Conservation (phyloP, 1,140 invertebrate species). For the Cardiocondyla obscurior region DNA sequence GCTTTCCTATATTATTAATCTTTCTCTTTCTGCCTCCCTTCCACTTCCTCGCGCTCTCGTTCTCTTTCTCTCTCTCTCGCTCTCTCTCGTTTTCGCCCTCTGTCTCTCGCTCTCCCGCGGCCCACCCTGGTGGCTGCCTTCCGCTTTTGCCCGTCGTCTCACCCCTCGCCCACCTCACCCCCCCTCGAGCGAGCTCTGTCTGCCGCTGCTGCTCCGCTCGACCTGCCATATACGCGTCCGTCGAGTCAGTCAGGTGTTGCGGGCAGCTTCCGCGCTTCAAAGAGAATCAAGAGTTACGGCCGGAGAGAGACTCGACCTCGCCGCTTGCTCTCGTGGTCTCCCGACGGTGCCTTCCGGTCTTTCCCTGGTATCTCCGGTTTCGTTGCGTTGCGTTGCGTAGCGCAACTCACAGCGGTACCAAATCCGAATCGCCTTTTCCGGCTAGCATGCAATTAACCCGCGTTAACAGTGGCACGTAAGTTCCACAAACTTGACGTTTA, state of each 20-base stretch:
- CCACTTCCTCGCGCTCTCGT: slow-evolving; percentile 35
- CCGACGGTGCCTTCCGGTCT: slow-evolving; percentile 17
- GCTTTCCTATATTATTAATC: slow-evolving; percentile 84
- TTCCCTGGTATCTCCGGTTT: slow-evolving; percentile 3
- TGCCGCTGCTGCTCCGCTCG: slow-evolving; percentile 54
- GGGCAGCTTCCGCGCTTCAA: slow-evolving; percentile 75
- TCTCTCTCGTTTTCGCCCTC: slow-evolving; percentile 5
- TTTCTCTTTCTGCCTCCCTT: slow-evolving; percentile 73
- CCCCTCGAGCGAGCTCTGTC: slow-evolving; percentile 24
- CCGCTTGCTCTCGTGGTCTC: not conserved
- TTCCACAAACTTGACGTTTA: not conserved
- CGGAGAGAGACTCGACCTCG: slow-evolving; percentile 44
- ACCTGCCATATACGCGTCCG: slow-evolving; percentile 70
- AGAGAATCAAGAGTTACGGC: slow-evolving; percentile 74
- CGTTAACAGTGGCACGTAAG: not conserved
- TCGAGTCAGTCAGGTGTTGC: slow-evolving; percentile 80
- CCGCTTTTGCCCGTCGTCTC: slow-evolving; percentile 46
- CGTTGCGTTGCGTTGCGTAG: slow-evolving; percentile 3
- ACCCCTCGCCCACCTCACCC: slow-evolving; percentile 6
- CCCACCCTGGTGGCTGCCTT: slow-evolving; percentile 36
- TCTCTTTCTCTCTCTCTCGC: slow-evolving; percentile 40
- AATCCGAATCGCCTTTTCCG: slow-evolving; percentile 23
- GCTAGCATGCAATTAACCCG: slow-evolving; percentile 24
- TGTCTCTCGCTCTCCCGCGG: slow-evolving; percentile 50
- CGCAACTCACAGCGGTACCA: not conserved